phyloP scores from a whole-genome alignment of 2,113 vertebrate genomes.

The Anolis sagrei region DNA sequence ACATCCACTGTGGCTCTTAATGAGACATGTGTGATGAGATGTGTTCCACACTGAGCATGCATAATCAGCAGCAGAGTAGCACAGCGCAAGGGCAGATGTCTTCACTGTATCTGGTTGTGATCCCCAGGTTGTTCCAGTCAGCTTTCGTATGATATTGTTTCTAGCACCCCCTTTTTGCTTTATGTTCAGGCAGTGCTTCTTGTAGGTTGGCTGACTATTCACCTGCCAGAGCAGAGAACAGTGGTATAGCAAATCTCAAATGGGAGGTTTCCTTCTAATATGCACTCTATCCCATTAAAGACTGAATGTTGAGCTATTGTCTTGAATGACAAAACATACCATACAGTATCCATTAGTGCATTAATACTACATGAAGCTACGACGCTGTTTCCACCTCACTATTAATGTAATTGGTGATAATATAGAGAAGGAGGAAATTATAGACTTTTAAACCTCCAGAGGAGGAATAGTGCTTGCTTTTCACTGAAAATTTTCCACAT shows the following conservation, averaged over 20 bases:
- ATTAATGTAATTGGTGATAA: slow-evolving; percentile 61
- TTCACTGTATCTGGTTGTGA: too few species aligned
- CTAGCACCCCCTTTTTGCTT: too few species aligned
- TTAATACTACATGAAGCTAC: slow-evolving; percentile 68
- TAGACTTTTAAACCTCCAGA: slow-evolving; percentile 42
- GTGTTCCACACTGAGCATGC: too few species aligned
- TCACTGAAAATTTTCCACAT: slow-evolving; percentile 27
- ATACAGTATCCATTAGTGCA: slow-evolving; percentile 64
- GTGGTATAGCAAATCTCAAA: slow-evolving; percentile 33
- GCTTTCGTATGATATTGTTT: too few species aligned
- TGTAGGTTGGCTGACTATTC: slow-evolving; percentile 40
- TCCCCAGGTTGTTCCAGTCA: too few species aligned
- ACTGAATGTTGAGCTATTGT: slow-evolving; percentile 49
- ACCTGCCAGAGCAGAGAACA: slow-evolving; percentile 24
- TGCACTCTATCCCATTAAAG: slow-evolving; percentile 53
- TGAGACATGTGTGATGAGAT: too few species aligned
- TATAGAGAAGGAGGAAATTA: slow-evolving; percentile 39
- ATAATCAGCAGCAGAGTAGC: too few species aligned
- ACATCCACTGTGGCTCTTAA: too few species aligned
- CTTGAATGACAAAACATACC: slow-evolving; percentile 62
- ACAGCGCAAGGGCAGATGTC: too few species aligned
- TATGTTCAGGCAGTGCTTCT: too few species aligned
- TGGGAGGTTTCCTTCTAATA: slow-evolving; percentile 39
- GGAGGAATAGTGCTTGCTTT: slow-evolving; percentile 1
- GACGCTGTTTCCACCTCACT: slow-evolving; percentile 57